Base-by-base conservation (phyloP, 2,797 vertebrate genomes). In the Ciconia nigra region DNA sequence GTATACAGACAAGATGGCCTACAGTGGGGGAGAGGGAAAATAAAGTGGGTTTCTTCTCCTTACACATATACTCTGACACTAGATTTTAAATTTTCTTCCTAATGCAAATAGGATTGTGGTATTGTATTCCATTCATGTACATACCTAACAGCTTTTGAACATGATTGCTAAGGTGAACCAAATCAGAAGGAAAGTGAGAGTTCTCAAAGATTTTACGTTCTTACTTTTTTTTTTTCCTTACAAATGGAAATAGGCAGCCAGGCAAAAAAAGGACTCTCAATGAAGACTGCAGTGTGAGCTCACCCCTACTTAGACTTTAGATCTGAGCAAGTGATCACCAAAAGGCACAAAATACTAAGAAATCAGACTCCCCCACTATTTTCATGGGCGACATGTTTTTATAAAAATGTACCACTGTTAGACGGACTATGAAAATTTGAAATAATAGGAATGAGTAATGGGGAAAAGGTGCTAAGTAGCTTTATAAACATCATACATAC, bases 1-100 rank as follows among this genome's bases (percentile, higher is more conserved):
- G 11, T n/a, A 71, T 13, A 69, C 17, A 91, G 62, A 66, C 8
- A 77, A 82, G 51, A 47, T 0, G 0, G 15, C 16, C 58, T 72
- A 7, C 5, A 3, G 55, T 26, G 42, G 85, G 9, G 33, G 18
- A 59, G 25, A 83, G 14, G 3, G 35, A 66, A 86, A 55, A 78
- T 3, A 29, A 13, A 63, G 11, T 18, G n/a, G 0, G 0, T 1
- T 2, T 19, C 69, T 83, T 57, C 31, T 74, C n/a, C 31, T 86
- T 59, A 59, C 0, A 8, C 7, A 39, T 52, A 52, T 12, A 71
- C n/a, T 59, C 52, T 87, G 57, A 83, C 31, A 33, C 3, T 17
- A 74, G 37, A 57, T 81, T 57, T 74, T 31, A 87, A 74, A 74
- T 63, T 65, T 35, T 63, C 26, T 85, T 90, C 47, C 42, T 80